Percentiles rank a stretch among this genome's conserved stretches.
Evolutionary conservation across 2,113 vertebrate species (phyloP).

Genomic region (Polypterus bichir): DNA sequence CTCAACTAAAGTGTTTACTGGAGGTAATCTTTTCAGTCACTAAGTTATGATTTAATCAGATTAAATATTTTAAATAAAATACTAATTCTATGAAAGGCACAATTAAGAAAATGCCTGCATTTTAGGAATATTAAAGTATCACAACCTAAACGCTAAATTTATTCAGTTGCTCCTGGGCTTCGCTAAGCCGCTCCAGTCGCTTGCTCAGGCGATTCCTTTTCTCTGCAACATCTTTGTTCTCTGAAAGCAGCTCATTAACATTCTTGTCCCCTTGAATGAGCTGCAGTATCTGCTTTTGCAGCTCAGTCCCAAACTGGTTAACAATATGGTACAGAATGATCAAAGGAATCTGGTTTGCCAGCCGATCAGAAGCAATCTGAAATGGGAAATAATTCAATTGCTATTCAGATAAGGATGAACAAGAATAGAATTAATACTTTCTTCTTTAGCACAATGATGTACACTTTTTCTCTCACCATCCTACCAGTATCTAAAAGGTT

Average conservation of each 20-base stretch:
- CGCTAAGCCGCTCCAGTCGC: slow-evolving; percentile 38
- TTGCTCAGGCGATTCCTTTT: slow-evolving; percentile 43
- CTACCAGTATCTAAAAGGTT: too few species aligned
- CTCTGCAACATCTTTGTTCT: slow-evolving; percentile 47
- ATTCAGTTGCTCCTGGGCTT: slow-evolving; percentile 46
- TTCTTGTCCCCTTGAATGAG: slow-evolving; percentile 46
- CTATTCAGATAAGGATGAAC: too few species aligned
- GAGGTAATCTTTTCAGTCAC: too few species aligned
- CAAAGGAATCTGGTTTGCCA: slow-evolving; percentile 67
- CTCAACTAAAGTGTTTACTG: too few species aligned
- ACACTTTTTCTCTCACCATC: too few species aligned
- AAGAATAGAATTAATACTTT: too few species aligned
- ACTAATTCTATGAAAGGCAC: too few species aligned
- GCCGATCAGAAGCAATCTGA: slow-evolving; percentile 55
- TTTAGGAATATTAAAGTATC: too few species aligned
- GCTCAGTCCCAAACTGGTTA: slow-evolving; percentile 31
- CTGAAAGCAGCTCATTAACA: slow-evolving; percentile 43
- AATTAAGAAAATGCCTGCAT: too few species aligned
- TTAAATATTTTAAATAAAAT: too few species aligned
- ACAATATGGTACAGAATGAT: slow-evolving; percentile 62
- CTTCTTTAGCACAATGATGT: too few species aligned
- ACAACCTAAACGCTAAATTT: slow-evolving; percentile 25
- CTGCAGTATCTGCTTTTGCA: slow-evolving; percentile 60
- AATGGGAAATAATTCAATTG: not conserved
- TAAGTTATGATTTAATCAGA: too few species aligned